Evolutionary conservation across 2,113 vertebrate genomes (phyloP), one percentile per base, ranked within the genome.

Genomic region (Callithrix jacchus): DNA sequence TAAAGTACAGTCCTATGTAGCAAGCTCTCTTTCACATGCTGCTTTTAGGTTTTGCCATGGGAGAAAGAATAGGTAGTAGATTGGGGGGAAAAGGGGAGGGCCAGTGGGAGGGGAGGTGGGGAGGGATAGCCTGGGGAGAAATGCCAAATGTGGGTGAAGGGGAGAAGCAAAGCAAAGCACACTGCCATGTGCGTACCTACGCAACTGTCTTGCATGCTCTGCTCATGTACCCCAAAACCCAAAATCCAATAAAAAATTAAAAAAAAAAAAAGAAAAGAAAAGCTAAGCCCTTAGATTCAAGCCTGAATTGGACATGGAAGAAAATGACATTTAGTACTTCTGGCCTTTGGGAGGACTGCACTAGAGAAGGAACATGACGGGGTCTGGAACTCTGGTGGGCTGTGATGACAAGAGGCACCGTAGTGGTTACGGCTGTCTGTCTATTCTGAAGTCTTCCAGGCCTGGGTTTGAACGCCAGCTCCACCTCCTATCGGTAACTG

Each of bases 321-420:
- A 76, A 56, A 87, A 74, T 32, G 11, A 8, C 45, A 40, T 27
- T 45, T 35, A 35, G 5, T 8, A 7, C 27, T 70, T 30, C 64
- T 35, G 54, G 80, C 21, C 70, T 58, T 2, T 11, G 35, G 49
- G 70, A 86, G 2, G 32, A 37, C 5, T 23, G 35, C 30, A 40
- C 58, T 37, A 20, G 49, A 14, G 17, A 27, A 49, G 52, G 40
- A 84, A 23, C 0, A 7, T 6, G 47, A 61, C 25, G 32, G 14
- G 18, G 14, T 6, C 9, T 52, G 45, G 66, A 76, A 1, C 7
- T 21, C 30, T 13, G 47, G 47, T 1, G 2, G 45, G 8, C 11
- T 1, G 0, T 18, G 6, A 37, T 5, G 35, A 13, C 9, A 0
- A 8, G 42, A 77, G 74, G 23, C 27, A 12, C 8, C 1, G 0